Percentiles rank a stretch among this genome's conserved stretches.
These are phyloP conservation scores for Drosophila infuscata DNA, from an alignment of 2,888 invertebrate species.

Conservation along the genomic window DNA sequence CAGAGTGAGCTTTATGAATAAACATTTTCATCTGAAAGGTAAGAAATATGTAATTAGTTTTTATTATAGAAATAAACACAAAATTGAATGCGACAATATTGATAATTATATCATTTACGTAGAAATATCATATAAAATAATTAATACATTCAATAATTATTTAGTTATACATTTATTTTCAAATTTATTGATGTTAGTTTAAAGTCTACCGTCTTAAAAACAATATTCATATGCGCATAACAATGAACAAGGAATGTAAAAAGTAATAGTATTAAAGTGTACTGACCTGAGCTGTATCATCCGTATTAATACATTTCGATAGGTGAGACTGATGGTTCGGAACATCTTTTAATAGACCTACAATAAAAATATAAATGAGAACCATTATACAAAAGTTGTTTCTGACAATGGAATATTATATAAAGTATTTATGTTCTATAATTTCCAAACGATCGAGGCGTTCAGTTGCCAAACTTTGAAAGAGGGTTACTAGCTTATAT, in stretches of 20 bases:
- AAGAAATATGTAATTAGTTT: slow-evolving; percentile 6
- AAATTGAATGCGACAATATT: not conserved
- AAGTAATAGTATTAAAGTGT: not conserved
- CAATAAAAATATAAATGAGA: slow-evolving; percentile 8
- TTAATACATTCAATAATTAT: not conserved
- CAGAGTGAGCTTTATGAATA: slow-evolving; percentile 89
- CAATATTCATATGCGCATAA: not conserved
- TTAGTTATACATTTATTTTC: not conserved
- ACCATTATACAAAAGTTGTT: not conserved
- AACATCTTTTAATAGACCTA: slow-evolving; percentile 89
- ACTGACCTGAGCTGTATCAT: slow-evolving; percentile 90
- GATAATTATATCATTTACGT: not conserved
- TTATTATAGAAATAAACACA: not conserved
- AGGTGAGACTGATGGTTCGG: slow-evolving; percentile 90
- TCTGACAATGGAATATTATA: not conserved
- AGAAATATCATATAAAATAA: not conserved
- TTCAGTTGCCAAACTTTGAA: too few relatives aligned
- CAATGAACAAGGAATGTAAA: not conserved
- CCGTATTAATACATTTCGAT: slow-evolving; percentile 87
- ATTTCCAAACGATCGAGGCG: too few relatives aligned
- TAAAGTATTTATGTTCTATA: too few relatives aligned
- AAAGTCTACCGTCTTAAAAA: not conserved
- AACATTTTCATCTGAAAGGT: slow-evolving; percentile 89
- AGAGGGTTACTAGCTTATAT: too few relatives aligned
- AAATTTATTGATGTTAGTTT: not conserved